These are phyloP conservation scores for Spondyliosoma cantharus DNA, from an alignment of 2,797 vertebrate genomes.

Conservation along the genomic window DNA sequence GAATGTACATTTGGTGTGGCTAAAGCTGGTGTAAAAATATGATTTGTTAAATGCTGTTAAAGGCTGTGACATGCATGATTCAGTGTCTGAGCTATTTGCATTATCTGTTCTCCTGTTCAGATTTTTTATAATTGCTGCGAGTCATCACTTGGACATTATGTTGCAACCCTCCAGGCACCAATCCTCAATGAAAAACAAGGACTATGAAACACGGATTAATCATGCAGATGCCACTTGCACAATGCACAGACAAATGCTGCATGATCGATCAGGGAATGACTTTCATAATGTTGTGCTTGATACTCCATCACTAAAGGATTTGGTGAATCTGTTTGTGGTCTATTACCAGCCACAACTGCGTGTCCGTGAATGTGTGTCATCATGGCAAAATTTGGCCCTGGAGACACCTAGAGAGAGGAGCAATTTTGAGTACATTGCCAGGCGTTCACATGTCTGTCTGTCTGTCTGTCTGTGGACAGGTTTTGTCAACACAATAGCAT, in stretches of 20 bases:
- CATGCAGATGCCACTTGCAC: slow-evolving; percentile 44
- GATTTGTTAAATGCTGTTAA: background rate
- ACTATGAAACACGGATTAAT: slow-evolving; percentile 59
- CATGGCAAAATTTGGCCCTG: too few species aligned
- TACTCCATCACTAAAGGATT: background rate
- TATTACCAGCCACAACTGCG: background rate
- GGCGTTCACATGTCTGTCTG: too few species aligned
- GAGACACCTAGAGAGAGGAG: too few species aligned
- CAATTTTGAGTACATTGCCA: too few species aligned
- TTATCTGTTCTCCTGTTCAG: slow-evolving; percentile 42
- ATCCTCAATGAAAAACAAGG: slow-evolving; percentile 50
- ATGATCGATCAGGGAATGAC: slow-evolving; percentile 31
- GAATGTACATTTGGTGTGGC: background rate
- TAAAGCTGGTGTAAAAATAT: background rate
- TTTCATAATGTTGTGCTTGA: slow-evolving; percentile 7
- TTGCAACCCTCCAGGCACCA: slow-evolving; percentile 35
- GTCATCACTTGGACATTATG: slow-evolving; percentile 36
- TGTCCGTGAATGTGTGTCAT: too few species aligned
- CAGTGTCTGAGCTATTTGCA: slow-evolving; percentile 9
- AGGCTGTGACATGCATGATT: slow-evolving; percentile 37
- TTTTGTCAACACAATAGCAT: too few species aligned
- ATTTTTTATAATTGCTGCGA: slow-evolving; percentile 31
- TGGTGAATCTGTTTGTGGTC: slow-evolving; percentile 2
- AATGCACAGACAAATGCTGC: slow-evolving; percentile 15
- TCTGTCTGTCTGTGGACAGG: too few species aligned